A percentile compares a stretch with the other conserved stretches of the same genome.
Evolutionary conservation across 1,140 invertebrate genomes (phyloP).

Genomic region (Nebria ingens): DNA sequence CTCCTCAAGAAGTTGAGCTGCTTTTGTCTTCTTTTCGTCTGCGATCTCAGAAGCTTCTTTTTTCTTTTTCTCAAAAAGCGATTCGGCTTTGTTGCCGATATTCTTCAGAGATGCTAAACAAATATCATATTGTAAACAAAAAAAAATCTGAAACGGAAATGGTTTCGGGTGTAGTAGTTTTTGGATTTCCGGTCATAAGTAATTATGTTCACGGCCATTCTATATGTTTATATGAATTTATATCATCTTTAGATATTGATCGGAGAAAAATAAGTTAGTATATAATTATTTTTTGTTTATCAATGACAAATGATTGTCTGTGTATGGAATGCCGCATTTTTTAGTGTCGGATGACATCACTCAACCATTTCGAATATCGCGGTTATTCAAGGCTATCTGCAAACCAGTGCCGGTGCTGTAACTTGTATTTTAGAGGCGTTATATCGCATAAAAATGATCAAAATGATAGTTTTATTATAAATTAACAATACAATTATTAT

Average conservation of each 20-base stretch:
- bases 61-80: slow-evolving; percentile 11
- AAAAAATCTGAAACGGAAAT: background rate
- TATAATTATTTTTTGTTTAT: background rate
- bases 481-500: too few relatives aligned
- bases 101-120: slow-evolving; percentile 15
- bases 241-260: background rate
- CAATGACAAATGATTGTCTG: background rate
- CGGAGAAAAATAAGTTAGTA: background rate
- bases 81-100: slow-evolving; percentile 15
- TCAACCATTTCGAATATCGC: background rate
- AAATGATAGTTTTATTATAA: too few relatives aligned
- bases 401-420: background rate
- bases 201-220: too few relatives aligned
- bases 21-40: slow-evolving; percentile 9
- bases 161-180: too few relatives aligned
- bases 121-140: background rate
- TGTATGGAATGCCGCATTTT: background rate
- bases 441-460: background rate
- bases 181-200: too few relatives aligned
- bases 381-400: background rate
- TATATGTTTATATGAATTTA: background rate
- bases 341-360: background rate
- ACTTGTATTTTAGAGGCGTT: background rate
- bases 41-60: slow-evolving; percentile 9
- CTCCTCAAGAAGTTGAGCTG: background rate